Conservation (phyloP, 2,888 invertebrate species). For the Nasonia oneida region DNA sequence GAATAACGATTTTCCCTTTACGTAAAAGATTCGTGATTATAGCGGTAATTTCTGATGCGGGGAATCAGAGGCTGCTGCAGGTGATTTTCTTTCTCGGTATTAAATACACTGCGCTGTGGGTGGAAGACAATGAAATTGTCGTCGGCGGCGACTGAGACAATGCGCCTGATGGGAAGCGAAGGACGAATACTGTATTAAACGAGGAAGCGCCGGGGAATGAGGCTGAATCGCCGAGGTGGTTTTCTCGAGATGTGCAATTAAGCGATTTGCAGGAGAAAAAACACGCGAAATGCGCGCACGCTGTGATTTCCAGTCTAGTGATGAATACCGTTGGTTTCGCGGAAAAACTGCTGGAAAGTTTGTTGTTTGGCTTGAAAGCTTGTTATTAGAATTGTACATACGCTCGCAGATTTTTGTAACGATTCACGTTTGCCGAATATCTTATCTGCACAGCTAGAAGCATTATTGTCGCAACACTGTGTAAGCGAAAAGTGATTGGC, state of each 20-base stretch:
- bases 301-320: background rate
- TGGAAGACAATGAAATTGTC: slow-evolving; percentile 57
- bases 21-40: slow-evolving; percentile 34
- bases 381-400: background rate
- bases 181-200: slow-evolving; percentile 10
- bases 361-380: background rate
- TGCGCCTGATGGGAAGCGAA: slow-evolving; percentile 33
- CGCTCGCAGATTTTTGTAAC: background rate
- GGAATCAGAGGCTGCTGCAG: slow-evolving; percentile 16
- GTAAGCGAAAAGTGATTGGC: background rate
- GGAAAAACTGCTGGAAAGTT: background rate
- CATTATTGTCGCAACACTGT: background rate
- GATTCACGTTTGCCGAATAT: background rate
- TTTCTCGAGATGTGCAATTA: slow-evolving; percentile 7
- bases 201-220: slow-evolving; percentile 32
- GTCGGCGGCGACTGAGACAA: slow-evolving; percentile 37
- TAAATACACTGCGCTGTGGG: background rate
- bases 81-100: slow-evolving; percentile 16
- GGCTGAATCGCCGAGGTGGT: slow-evolving; percentile 23
- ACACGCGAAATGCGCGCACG: background rate
- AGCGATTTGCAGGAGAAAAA: slow-evolving; percentile 5
- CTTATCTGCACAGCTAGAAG: background rate
- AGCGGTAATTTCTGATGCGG: slow-evolving; percentile 29
- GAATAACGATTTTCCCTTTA: slow-evolving; percentile 2
- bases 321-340: background rate